Conservation (phyloP, 2,113 vertebrate genomes). For the Thamnaconus septentrionalis region DNA sequence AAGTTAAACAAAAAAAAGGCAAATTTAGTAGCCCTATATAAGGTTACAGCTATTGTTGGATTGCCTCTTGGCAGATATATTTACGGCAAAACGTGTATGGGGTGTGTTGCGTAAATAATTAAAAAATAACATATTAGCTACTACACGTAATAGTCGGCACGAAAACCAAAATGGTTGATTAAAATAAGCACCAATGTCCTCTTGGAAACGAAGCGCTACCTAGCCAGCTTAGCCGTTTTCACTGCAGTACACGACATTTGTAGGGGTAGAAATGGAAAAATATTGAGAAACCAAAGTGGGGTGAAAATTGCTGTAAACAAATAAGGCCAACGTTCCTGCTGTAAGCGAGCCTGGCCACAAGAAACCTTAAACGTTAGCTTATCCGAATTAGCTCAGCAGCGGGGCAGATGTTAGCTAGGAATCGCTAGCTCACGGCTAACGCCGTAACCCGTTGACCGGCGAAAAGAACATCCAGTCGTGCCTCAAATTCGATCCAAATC, state of each 20-base stretch:
- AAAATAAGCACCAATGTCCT: constrained; percentile 3
- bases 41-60: too few relatives aligned
- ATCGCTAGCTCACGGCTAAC: constrained; percentile 15
- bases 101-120: not conserved
- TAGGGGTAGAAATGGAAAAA: not conserved
- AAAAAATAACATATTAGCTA: not conserved
- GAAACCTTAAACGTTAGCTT: constrained; percentile 29
- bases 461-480: not conserved
- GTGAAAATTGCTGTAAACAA: not conserved
- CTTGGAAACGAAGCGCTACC: not conserved
- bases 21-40: too few relatives aligned
- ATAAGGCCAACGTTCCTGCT: not conserved
- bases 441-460: not conserved
- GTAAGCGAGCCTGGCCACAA: constrained; percentile 11
- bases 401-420: constrained; percentile 30
- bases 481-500: not conserved
- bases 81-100: too few relatives aligned
- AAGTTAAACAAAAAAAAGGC: too few relatives aligned
- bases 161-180: not conserved
- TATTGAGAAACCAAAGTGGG: not conserved
- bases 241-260: too few relatives aligned
- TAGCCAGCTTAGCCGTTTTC: constrained; percentile 26
- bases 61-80: too few relatives aligned
- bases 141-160: not conserved
- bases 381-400: constrained; percentile 37